A percentile compares a stretch with the other conserved stretches of the same genome.
Evolutionary conservation across 2,888 invertebrate genomes (phyloP).

Genomic region (Aleiodes testaceus): DNA sequence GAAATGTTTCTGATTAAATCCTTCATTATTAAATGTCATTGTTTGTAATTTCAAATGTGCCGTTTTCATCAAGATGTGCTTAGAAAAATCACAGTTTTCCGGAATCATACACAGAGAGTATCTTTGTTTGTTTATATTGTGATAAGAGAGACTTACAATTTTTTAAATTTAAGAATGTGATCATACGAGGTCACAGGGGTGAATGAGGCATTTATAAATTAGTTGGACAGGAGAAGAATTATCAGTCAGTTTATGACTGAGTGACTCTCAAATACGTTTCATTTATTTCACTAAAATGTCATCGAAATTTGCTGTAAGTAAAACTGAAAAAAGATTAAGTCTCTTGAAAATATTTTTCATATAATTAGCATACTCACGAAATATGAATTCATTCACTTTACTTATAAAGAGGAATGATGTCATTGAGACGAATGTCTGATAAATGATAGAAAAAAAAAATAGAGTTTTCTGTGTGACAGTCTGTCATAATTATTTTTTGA

Average conservation of each 20-base stretch:
- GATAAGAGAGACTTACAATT: not conserved
- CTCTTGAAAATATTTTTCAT: not conserved
- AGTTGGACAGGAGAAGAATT: conserved; percentile 53
- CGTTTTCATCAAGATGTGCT: too few species aligned
- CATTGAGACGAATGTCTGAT: too few species aligned
- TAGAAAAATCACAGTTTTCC: too few species aligned
- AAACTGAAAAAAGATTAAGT: conserved; percentile 16
- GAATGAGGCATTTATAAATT: conserved; percentile 68
- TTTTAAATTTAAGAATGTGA: too few species aligned
- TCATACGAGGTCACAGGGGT: conserved; percentile 62
- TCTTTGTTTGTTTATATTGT: not conserved
- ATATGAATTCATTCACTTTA: too few species aligned
- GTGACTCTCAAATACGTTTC: conserved; percentile 48
- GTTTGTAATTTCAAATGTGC: too few species aligned
- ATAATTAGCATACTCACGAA: not conserved
- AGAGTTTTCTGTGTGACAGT: too few species aligned
- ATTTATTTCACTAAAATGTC: conserved; percentile 47
- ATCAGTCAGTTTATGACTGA: conserved; percentile 60
- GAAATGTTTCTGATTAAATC: too few species aligned
- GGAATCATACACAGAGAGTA: not conserved
- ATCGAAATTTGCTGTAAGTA: conserved; percentile 55
- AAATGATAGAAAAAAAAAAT: too few species aligned
- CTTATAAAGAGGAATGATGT: too few species aligned
- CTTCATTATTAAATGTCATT: too few species aligned
- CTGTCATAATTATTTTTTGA: too few species aligned